These are phyloP conservation scores for Brachionus calyciflorus DNA, from an alignment of 1,140 invertebrate species.

Conservation along the genomic window DNA sequence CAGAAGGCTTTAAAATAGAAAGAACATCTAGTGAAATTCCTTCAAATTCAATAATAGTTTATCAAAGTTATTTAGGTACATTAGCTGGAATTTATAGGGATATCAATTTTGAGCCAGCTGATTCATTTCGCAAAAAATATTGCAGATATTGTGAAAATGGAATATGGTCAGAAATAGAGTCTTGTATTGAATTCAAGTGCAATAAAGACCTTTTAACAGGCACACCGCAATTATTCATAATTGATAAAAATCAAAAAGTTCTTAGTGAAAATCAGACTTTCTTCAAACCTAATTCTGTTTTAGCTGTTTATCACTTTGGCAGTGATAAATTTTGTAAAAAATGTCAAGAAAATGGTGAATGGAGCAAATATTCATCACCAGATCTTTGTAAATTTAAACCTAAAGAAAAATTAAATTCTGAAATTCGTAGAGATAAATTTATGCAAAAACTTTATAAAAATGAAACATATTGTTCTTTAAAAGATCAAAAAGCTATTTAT, in stretches of 20 bases:
- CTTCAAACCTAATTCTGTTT: slow-evolving; percentile 7
- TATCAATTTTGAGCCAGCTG: background rate
- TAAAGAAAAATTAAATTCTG: background rate
- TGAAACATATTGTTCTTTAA: slow-evolving; percentile 6
- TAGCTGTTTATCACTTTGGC: slow-evolving; percentile 33
- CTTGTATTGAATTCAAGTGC: slow-evolving; percentile 12
- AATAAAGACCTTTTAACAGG: slow-evolving; percentile 17
- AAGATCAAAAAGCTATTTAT: background rate
- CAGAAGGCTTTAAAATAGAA: background rate
- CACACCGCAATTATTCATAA: background rate
- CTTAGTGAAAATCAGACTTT: background rate
- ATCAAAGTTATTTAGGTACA: slow-evolving; percentile 32
- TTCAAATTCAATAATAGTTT: background rate
- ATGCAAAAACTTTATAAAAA: slow-evolving; percentile 9
- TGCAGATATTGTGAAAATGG: slow-evolving; percentile 37
- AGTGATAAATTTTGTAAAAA: slow-evolving; percentile 34
- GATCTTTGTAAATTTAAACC: slow-evolving; percentile 15
- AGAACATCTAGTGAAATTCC: background rate
- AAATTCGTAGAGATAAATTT: background rate
- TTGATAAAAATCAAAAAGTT: background rate
- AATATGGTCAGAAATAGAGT: slow-evolving; percentile 36
- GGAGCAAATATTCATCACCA: slow-evolving; percentile 21
- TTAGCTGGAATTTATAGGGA: background rate
- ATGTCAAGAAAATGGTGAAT: slow-evolving; percentile 34
- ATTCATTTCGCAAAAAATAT: slow-evolving; percentile 25